Evolutionary conservation across 2,113 vertebrate genomes (phyloP), one percentile per base, ranked within the genome.

Genomic region (Laterallus jamaicensis): DNA sequence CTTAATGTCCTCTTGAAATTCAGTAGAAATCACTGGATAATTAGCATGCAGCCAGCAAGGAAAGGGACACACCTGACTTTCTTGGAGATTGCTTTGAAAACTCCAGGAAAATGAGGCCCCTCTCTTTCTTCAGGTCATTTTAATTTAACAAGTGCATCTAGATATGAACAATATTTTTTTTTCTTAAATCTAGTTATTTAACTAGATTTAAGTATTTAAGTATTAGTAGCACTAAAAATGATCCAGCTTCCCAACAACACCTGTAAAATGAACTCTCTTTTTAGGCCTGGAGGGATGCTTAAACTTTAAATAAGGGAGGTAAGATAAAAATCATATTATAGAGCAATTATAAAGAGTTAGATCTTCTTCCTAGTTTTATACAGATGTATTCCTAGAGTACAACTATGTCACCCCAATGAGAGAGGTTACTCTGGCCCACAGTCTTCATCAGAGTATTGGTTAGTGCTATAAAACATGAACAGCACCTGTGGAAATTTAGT

Each of bases 21-120:
- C 32, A 69, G 39, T 68, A 77, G 68, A 60, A 89, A 58, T 74
- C 60, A 31, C 19, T 74, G 40, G 29, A 19, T 31, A 62, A 39
- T 7, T 28, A 4, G 6, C 12, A 25, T 7, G 14, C 1, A 2
- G 14, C 19, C 73, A n/a, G 25, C 0, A 0, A 26, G 19, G 39
- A 55, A 71, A 76, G 74, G 16, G 59, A 60, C 21, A 6, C 6
- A 35, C 21, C 40, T 73, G 42, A 50, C 35, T 13, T 81, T 35
- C 42, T 66, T 37, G 54, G 67, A 31, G 6, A 29, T 50, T 47
- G 54, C 56, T 12, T 17, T 24, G 24, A n/a, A 76, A 54, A 37
- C 39, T 42, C 13, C 26, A 44, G 18, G 56, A 70, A 67, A 67
- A 37, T 55, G 13, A 74, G 1, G 3, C 29, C 20, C 10, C 5